Percentiles rank a stretch among this genome's conserved stretches.
These are phyloP conservation scores for Drosophila ambigua DNA, from an alignment of 1,140 invertebrate genomes.

Conservation along the genomic window DNA sequence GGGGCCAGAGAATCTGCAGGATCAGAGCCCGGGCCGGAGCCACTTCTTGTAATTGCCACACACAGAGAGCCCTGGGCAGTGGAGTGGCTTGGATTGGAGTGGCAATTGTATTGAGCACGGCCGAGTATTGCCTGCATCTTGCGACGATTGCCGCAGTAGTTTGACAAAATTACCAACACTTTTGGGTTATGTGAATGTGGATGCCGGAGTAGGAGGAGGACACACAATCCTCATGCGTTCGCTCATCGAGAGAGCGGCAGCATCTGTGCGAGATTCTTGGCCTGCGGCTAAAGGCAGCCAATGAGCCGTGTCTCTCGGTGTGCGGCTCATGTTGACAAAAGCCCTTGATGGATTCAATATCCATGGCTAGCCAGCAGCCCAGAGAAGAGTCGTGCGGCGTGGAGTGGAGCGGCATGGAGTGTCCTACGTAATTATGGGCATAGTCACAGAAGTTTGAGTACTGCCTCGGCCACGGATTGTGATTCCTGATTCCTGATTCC, in stretches of 20 bases:
- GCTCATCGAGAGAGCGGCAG: slow-evolving; percentile 57
- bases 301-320: slow-evolving; percentile 65
- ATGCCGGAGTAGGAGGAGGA: background rate
- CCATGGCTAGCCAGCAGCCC: slow-evolving; percentile 36
- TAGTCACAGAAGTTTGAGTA: slow-evolving; percentile 46
- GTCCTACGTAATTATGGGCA: slow-evolving; percentile 42
- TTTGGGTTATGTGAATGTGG: slow-evolving; percentile 43
- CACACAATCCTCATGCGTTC: no score
- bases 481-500: slow-evolving; percentile 35
- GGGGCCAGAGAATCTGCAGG: slow-evolving; percentile 32
- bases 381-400: background rate
- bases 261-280: slow-evolving; percentile 78
- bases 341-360: slow-evolving; percentile 69
- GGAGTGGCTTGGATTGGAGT: slow-evolving; percentile 20
- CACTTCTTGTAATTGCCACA: slow-evolving; percentile 73
- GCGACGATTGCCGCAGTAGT: slow-evolving; percentile 42
- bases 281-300: slow-evolving; percentile 73
- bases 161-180: slow-evolving; percentile 61
- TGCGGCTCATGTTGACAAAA: slow-evolving; percentile 64
- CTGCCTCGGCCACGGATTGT: slow-evolving; percentile 21
- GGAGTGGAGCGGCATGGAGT: background rate
- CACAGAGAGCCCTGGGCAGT: background rate
- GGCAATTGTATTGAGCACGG: slow-evolving; percentile 12
- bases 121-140: slow-evolving; percentile 34
- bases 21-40: slow-evolving; percentile 35